Base-by-base conservation (phyloP, 2,113 vertebrate genomes). In the Nettapus auritus region DNA sequence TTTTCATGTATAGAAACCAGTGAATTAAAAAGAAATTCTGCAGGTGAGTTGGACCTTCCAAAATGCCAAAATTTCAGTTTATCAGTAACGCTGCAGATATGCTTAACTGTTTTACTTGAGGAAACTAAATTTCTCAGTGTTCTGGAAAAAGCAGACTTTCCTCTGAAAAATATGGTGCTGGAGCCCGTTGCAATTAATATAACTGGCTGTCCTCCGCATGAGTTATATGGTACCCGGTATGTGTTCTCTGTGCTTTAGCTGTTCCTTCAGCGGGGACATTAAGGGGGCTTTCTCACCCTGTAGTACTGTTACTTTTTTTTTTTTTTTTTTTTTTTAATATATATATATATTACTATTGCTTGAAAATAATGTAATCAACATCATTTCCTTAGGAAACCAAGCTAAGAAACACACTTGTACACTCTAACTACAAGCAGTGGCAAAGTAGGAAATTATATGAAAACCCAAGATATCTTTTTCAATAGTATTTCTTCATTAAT, bases 111-210 rank as follows among this genome's bases (percentile, higher is more conserved):
- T 82, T 85, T 42, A 31, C 18, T 18, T 44, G 25, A 38, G 60
- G 28, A 52, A 66, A 52, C 11, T 34, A 4, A 3, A 12, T 79
- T 53, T 75, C 25, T 57, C 26, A 57, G 4, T 53, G 18, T 74
- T 46, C 28, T 42, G 22, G 33, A 75, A 22, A 66, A 80, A 86
- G 38, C 1, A 7, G 52, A 88, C 12, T 4, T 86, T 13, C 33
- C 22, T 90, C 36, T 88, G 62, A 59, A 80, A 66, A 75, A 28
- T 36, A 14, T 18, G 19, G 6, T 0, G 0, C 22, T 56, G 26
- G 42, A 53, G 50, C 21, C 6, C 16, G 8, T 3, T 0, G 0
- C 4, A 2, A 5, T 36, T 90, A 36, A 56, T 5, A 8, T 36
- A 33, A 33, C 20, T 78, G 34, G 7, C 11, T 69, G 6, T 71